phyloP scores from a whole-genome alignment of 2,113 vertebrate genomes.

The Scolopax mira region DNA sequence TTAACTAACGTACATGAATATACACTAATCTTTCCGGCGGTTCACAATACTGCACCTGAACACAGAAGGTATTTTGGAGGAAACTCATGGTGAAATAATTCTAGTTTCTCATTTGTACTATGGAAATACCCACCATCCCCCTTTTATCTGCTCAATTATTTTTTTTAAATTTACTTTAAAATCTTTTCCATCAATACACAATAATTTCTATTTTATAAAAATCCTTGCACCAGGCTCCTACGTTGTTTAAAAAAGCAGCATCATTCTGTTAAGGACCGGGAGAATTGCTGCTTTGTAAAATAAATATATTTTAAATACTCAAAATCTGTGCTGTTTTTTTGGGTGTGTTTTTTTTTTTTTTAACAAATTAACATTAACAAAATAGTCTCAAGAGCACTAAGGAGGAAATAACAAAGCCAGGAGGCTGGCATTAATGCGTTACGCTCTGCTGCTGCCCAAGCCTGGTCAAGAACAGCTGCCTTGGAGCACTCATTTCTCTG shows the following conservation, averaged over 20 bases:
- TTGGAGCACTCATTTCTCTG: background rate
- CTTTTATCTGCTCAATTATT: background rate
- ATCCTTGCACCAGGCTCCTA: background rate
- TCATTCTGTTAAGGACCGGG: background rate
- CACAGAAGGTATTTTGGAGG: background rate
- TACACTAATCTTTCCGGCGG: background rate
- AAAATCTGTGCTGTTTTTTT: background rate
- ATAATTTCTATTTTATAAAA: background rate
- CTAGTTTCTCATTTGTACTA: background rate
- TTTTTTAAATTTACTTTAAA: background rate
- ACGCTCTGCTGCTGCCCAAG: background rate
- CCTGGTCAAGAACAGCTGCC: background rate
- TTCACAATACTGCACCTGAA: background rate
- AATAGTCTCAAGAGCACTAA: background rate
- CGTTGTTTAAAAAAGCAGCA: background rate
- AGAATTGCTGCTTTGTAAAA: background rate
- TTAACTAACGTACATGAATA: constrained; percentile 11
- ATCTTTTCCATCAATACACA: background rate
- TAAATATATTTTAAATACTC: background rate
- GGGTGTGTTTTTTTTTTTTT: background rate
- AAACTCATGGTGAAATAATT: background rate
- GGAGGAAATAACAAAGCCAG: background rate
- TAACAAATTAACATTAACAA: background rate
- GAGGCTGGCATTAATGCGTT: background rate
- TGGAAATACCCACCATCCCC: background rate